phyloP scores from a whole-genome alignment of 2,113 vertebrate species.

The Jacana jacana region DNA sequence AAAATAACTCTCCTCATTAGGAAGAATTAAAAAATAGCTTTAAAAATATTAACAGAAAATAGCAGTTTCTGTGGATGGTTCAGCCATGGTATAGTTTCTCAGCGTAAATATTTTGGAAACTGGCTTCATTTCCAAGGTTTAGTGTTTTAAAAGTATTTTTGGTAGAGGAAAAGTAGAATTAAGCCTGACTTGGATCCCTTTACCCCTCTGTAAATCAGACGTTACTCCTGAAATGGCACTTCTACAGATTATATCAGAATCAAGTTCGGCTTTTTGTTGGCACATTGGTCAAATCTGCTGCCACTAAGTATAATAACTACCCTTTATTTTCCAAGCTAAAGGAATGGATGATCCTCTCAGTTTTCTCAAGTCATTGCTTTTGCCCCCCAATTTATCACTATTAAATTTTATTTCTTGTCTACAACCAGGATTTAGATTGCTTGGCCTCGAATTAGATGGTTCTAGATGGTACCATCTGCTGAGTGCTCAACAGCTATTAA shows the following conservation, averaged over 20 bases:
- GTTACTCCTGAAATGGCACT: neutral
- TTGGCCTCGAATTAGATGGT: constrained; percentile 1
- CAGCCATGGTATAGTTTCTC: neutral
- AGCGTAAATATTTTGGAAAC: constrained; percentile 43
- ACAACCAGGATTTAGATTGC: neutral
- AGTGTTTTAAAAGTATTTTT: neutral
- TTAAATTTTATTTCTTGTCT: constrained; percentile 39
- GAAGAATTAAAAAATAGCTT: constrained; percentile 34
- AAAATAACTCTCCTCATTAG: constrained; percentile 51
- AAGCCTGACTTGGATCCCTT: neutral
- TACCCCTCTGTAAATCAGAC: neutral
- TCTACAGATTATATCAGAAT: neutral
- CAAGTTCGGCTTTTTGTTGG: neutral
- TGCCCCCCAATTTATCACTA: constrained; percentile 11
- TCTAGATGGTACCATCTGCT: constrained; percentile 44
- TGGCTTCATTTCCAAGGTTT: neutral
- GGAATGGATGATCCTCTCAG: neutral
- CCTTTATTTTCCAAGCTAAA: constrained; percentile 17
- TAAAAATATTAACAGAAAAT: constrained; percentile 39
- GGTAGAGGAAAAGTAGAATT: neutral
- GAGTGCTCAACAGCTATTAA: constrained; percentile 32
- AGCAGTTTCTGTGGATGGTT: constrained; percentile 19
- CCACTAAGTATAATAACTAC: neutral
- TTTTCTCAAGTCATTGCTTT: constrained; percentile 12
- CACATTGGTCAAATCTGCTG: neutral